phyloP scores from a whole-genome alignment of 2,797 vertebrate genomes.

The Aselliscus stoliczkanus region DNA sequence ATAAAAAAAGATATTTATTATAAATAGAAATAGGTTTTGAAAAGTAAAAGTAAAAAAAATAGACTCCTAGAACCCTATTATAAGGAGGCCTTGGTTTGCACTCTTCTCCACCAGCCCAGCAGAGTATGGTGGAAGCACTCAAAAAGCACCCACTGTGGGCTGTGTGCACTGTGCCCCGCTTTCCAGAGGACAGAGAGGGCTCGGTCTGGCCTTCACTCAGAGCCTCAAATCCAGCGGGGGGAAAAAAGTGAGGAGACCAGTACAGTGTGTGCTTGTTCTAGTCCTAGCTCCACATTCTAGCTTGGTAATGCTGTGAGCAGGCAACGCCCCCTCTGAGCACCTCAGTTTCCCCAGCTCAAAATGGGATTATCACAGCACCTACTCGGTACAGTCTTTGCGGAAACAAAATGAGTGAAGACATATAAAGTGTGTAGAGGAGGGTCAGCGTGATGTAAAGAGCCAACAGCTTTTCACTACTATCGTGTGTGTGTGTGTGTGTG shows the following conservation, averaged over 20 bases:
- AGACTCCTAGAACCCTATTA: neutral
- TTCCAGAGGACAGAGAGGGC: neutral
- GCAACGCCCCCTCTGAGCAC: neutral
- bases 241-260: neutral
- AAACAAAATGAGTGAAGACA: neutral
- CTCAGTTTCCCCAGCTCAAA: neutral
- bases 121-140: neutral
- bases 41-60: neutral
- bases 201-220: neutral
- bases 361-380: neutral
- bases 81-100: neutral
- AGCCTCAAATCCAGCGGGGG: neutral
- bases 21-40: neutral
- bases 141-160: neutral
- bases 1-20: neutral
- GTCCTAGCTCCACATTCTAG: neutral
- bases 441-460: neutral
- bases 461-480: neutral
- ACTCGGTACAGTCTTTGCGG: neutral
- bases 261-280: neutral
- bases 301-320: neutral
- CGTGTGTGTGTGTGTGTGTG: no score
- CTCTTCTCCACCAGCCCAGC: neutral
- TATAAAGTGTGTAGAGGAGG: neutral
- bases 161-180: neutral